These are phyloP conservation scores for Trichomalopsis sarcophagae DNA, from an alignment of 1,140 invertebrate species.

Conservation along the genomic window DNA sequence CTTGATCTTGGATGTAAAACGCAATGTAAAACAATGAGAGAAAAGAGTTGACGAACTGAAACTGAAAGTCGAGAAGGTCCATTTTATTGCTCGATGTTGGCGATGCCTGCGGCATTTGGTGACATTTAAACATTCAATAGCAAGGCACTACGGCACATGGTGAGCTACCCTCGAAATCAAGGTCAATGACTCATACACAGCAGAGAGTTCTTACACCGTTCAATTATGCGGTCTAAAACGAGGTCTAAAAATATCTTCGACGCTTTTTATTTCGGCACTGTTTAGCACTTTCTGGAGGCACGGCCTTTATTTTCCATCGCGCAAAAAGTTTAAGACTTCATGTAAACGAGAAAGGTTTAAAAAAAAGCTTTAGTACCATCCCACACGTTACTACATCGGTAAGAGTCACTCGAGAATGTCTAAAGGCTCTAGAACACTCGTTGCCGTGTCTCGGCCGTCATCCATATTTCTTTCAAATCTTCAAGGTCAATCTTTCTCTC, in stretches of 20 bases:
- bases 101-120: background rate
- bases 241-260: too few species aligned
- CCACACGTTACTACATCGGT: slow-evolving; percentile 13
- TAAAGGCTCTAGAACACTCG: slow-evolving; percentile 1
- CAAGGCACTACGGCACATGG: background rate
- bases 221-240: too few species aligned
- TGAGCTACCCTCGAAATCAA: background rate
- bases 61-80: slow-evolving; percentile 77
- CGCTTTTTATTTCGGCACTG: too few species aligned
- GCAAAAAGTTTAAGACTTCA: background rate
- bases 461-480: slow-evolving; percentile 20
- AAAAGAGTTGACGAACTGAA: slow-evolving; percentile 99
- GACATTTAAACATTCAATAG: slow-evolving; percentile 6
- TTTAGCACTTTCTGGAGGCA: too few species aligned
- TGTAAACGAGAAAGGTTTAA: background rate
- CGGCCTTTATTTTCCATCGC: background rate
- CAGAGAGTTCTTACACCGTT: too few species aligned
- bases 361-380: slow-evolving; percentile 5
- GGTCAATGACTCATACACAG: too few species aligned
- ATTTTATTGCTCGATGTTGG: background rate
- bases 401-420: background rate
- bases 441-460: background rate
- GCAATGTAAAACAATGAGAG: slow-evolving; percentile 98
- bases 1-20: slow-evolving; percentile 97
- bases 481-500: background rate